Evolutionary conservation across 2,797 vertebrate species (phyloP), one percentile per base, ranked within the genome.

Genomic region (Chromis chromis): DNA sequence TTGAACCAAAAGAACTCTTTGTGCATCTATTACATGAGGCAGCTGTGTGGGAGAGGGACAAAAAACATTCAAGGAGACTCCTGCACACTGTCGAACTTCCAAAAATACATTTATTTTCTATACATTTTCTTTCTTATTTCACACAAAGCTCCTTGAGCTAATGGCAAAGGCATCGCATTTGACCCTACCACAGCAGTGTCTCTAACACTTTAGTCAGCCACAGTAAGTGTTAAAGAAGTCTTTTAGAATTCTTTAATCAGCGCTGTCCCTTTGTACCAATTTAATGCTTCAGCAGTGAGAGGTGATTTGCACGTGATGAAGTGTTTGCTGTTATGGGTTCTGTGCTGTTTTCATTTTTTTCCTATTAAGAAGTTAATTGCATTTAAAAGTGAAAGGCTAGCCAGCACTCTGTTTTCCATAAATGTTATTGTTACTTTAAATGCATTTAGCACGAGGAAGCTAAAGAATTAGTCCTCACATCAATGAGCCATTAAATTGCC

Each of bases 401-500:
- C 21, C 66, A 57, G 22, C 40, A 0, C 58, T 11, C 71, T 22
- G 70, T 79, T 86, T 85, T 74, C 78, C 71, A 84, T 82, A 88
- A 88, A 88, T 69, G 70, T 70, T 79, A 83, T 85, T 88, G 81
- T 90, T 81, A 73, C 72, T 87, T 85, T 79, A 80, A 87, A 90
- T 81, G 78, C 71, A 84, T 92, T 88, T 82, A 84, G 84, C 78
- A 65, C 1, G 42, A 84, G 74, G 69, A 89, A 77, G 61, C 70
- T 87, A 81, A 88, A 90, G 86, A 86, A 87, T 86, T 83, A 62
- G 67, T 86, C 76, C 65, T 83, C 89, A 91, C 89, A 84, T 89
- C 92, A 91, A 70, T 93, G 91, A 93, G 89, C 89, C 89, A 87
- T 91, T 93, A 94, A 94, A 94, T 93, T 92, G 88, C 83, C 69